These are phyloP conservation scores for Pilophorus perplexus DNA, from an alignment of 2,888 invertebrate genomes.

Conservation along the genomic window DNA sequence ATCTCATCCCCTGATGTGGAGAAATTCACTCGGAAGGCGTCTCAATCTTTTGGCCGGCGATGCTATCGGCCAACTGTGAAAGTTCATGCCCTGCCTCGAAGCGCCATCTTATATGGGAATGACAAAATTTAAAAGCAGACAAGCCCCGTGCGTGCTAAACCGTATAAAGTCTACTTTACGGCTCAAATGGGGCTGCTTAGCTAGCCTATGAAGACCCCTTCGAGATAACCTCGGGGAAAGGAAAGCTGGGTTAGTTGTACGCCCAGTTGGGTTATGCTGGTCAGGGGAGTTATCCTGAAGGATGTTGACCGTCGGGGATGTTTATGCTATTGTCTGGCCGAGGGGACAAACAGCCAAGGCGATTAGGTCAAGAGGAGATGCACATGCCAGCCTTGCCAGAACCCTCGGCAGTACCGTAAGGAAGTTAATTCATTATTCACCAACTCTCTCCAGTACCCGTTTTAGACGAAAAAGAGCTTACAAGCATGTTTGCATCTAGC, in stretches of 20 bases:
- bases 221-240: slow-evolving; percentile 17
- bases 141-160: slow-evolving; percentile 4
- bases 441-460: not conserved
- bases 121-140: slow-evolving; percentile 2
- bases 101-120: slow-evolving; percentile 16
- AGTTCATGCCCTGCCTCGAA: slow-evolving; percentile 2
- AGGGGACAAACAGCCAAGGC: slow-evolving; percentile 1
- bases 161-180: slow-evolving; percentile 24
- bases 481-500: too few species aligned
- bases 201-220: slow-evolving; percentile 6
- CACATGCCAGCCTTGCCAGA: not conserved
- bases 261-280: not conserved
- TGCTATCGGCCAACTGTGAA: slow-evolving; percentile 20
- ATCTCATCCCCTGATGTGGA: slow-evolving; percentile 7
- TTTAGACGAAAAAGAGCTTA: too few species aligned
- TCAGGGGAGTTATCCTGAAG: not conserved
- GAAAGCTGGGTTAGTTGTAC: slow-evolving; percentile 14
- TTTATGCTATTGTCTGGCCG: slow-evolving; percentile 15
- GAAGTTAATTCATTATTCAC: slow-evolving; percentile 10
- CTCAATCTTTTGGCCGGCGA: not conserved
- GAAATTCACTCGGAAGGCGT: slow-evolving; percentile 5
- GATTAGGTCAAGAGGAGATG: slow-evolving; percentile 13
- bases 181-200: slow-evolving; percentile 1
- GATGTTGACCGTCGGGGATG: slow-evolving; percentile 1
- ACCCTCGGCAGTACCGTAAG: not conserved